Evolutionary conservation across 2,888 invertebrate genomes (phyloP), one percentile per base, ranked within the genome.

Genomic region (Andrena marginata): DNA sequence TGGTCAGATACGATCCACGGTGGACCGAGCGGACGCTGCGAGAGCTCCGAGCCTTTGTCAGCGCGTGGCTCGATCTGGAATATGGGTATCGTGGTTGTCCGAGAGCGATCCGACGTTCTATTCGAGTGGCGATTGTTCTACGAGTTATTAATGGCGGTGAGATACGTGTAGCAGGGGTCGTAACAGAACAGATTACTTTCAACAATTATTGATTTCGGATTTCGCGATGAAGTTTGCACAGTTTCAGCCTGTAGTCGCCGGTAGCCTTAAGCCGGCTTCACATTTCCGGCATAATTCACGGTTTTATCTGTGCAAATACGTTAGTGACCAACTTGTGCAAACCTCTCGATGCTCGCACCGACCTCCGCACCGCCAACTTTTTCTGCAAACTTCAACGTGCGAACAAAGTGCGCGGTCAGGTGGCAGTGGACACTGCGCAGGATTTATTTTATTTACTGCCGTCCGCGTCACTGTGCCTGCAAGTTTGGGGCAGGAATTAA

Each of bases 361-460:
- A 8, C 6, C 3, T 13, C 6, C 51, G 33, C 6, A 6, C 42
- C 5, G 13, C 13, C 56, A 67, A 67, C 42, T 76, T 71, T 42
- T 51, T 42, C 71, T 10, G 29, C 42, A 23, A 76, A 63, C 63
- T 56, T 54, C 26, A 35, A 51, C 31, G 20, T 8, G 16, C 20
- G 1, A 31, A 20, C 26, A 20, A 64, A 56, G 31, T 10, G 20
- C n/a, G 56, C 35, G 64, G 78, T 51, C 49, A 1, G 31, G 13
- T 29, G 4, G 31, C 13, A 20, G 26, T n/a, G 20, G 48, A 26
- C 20, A 20, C 42, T 48, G 26, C n/a, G 23, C 20, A 10, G 65
- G 80, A 79, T 80, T 80, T 80, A 62, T 71, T 67, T 80, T 71
- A 79, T 71, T 79, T 54, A 71, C 26, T 16, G 31, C 70, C 49